Percentiles rank a stretch among this genome's conserved stretches.
Conservation (phyloP, 1,140 invertebrate genomes). For the Saccostrea cuccullata region DNA sequence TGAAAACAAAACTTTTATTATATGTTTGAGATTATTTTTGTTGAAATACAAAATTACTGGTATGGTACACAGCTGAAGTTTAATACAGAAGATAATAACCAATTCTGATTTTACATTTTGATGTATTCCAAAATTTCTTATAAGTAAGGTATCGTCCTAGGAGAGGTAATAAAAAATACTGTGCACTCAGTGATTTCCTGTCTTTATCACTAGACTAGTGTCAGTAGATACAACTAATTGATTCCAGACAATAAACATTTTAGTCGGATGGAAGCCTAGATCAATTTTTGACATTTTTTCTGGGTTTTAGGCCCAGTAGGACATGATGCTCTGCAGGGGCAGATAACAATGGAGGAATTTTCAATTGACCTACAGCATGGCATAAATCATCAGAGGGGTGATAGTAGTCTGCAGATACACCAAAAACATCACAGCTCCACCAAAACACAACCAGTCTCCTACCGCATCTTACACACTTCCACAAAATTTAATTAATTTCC, state of each 20-base stretch:
- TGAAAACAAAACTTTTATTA: too few relatives aligned
- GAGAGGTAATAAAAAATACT: constrained; percentile 11
- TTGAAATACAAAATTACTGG: too few relatives aligned
- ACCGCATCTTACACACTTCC: constrained; percentile 23
- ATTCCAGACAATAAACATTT: constrained; percentile 27
- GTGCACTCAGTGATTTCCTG: constrained; percentile 9
- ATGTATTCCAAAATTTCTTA: background rate
- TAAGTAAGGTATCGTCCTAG: background rate
- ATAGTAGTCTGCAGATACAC: constrained; percentile 20
- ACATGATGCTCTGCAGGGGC: constrained; percentile 16
- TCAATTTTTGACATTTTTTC: constrained; percentile 30
- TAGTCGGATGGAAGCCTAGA: background rate
- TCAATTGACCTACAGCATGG: background rate
- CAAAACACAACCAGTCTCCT: constrained; percentile 13
- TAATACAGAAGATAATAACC: too few relatives aligned
- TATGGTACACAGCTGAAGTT: too few relatives aligned
- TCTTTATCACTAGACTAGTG: background rate
- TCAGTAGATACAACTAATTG: constrained; percentile 31
- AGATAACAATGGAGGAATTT: constrained; percentile 19
- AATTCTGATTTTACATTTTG: background rate
- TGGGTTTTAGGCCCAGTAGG: background rate
- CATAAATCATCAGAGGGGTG: background rate
- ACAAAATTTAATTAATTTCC: constrained; percentile 31
- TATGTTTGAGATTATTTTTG: too few relatives aligned
- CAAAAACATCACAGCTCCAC: constrained; percentile 27